Conservation (phyloP, 2,113 vertebrate genomes). For the Cyprinodon variegatus region DNA sequence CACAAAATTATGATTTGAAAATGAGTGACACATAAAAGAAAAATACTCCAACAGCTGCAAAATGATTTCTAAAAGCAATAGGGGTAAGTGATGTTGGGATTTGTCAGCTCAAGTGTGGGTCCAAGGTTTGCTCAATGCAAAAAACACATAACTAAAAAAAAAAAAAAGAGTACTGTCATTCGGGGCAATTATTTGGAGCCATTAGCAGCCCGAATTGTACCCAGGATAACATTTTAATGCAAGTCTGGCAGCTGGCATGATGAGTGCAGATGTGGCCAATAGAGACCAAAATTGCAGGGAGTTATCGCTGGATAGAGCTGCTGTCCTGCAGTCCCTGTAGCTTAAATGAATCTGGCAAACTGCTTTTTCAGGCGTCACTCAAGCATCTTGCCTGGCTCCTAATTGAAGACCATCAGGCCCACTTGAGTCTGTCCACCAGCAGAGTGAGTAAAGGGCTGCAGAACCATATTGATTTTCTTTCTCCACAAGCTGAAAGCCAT, state of each 20-base stretch:
- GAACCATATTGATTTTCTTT: slow-evolving; percentile 43
- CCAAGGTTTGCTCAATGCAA: slow-evolving; percentile 20
- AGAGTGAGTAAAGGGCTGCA: slow-evolving; percentile 28
- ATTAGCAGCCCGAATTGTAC: slow-evolving; percentile 59
- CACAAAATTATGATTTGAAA: slow-evolving; percentile 43
- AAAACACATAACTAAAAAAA: slow-evolving; percentile 8
- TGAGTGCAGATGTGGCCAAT: slow-evolving; percentile 51
- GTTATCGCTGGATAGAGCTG: slow-evolving; percentile 43
- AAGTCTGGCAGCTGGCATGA: slow-evolving; percentile 51
- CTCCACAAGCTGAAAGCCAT: slow-evolving; percentile 53
- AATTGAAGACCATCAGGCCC: slow-evolving; percentile 68
- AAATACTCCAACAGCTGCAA: slow-evolving; percentile 12
- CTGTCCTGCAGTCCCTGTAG: slow-evolving; percentile 21
- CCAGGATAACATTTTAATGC: slow-evolving; percentile 59
- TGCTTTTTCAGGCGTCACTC: slow-evolving; percentile 57
- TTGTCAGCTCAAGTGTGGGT: not conserved
- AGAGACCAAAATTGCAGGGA: slow-evolving; percentile 58
- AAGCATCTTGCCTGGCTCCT: slow-evolving; percentile 52
- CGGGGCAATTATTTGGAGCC: slow-evolving; percentile 57
- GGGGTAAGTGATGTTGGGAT: slow-evolving; percentile 12
- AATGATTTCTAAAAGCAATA: slow-evolving; percentile 15
- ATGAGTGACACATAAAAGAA: slow-evolving; percentile 45
- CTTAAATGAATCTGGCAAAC: slow-evolving; percentile 68
- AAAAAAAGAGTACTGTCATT: slow-evolving; percentile 36
- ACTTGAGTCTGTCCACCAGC: slow-evolving; percentile 55